Evolutionary conservation across 1,140 invertebrate species (phyloP), one percentile per base, ranked within the genome.

Genomic region (Drosophila ogumai): DNA sequence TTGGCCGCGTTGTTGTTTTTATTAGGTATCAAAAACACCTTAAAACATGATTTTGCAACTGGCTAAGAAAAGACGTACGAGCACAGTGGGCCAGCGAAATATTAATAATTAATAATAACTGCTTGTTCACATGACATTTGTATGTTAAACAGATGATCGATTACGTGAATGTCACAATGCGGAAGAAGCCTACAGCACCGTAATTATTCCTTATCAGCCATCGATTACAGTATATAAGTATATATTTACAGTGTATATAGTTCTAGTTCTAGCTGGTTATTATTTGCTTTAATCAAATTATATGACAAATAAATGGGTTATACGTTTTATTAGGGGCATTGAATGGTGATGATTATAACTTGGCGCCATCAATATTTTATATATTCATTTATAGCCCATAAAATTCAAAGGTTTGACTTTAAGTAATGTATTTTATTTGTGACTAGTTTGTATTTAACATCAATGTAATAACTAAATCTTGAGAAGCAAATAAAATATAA

Each of bases 11-110:
- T 88, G 84, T 88, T 88, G 85, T 88, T 90, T 88, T 90, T 90
- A 90, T 90, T 90, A 90, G 85, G 85, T 90, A 90, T 90, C 85
- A 90, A 90, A 90, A 90, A 90, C 86, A 90, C 85, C 85, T 90
- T 81, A 85, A 90, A 90, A 90, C 85, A 90, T 90, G 86, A 90
- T 90, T 90, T 90, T 85, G 85, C 85, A 90, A 90, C 85, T 75
- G 81, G 81, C 81, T 75, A 77, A 66, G 85, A 50, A 60, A 73
- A 67, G 49, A 25, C 41, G 67, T 64, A 47, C 12, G 32, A 34
- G 81, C 50, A 87, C 84, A 88, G 68, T 88, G 84, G 77, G 49
- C 50, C 47, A 25, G 57, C 46, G 38, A 28, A 47, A 32, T 12
- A 65, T 32, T 28, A 52, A 47, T 50, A 25, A 57, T 69, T 38